Evolutionary conservation across 2,888 invertebrate species (phyloP).

Genomic region (Cephus spinipes): DNA sequence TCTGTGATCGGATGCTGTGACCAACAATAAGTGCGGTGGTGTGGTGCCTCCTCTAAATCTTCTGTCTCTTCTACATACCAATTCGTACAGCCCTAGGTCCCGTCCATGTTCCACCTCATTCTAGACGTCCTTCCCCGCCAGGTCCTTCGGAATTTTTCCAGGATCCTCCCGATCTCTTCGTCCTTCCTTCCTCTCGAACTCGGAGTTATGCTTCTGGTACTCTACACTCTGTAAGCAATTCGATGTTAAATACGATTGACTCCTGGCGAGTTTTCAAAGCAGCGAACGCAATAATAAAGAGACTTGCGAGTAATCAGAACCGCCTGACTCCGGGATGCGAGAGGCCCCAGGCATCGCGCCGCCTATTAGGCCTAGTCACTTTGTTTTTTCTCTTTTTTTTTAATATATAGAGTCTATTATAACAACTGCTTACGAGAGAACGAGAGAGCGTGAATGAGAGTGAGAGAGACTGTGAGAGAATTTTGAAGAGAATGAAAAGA

Average conservation of each 20-base stretch:
- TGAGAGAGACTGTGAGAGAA: not conserved
- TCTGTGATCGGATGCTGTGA: constrained; percentile 67
- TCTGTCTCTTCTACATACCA: constrained; percentile 25
- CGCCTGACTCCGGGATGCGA: not conserved
- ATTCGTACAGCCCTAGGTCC: not conserved
- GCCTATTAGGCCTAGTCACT: constrained; percentile 65
- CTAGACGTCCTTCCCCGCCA: not conserved
- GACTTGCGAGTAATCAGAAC: not conserved
- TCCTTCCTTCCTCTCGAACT: not conserved
- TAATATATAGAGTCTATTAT: constrained; percentile 54
- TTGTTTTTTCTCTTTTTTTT: constrained; percentile 44
- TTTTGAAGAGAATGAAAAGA: not conserved
- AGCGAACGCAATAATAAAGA: not conserved
- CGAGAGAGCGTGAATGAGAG: not conserved
- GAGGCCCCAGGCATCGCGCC: constrained; percentile 47
- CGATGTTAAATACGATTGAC: not conserved
- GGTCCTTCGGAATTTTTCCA: not conserved
- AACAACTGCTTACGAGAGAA: constrained; percentile 43
- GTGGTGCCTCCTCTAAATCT: constrained; percentile 47
- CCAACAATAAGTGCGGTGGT: constrained; percentile 66
- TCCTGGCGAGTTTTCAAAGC: not conserved
- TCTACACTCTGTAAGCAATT: not conserved
- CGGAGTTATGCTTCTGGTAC: not conserved
- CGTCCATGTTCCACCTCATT: not conserved
- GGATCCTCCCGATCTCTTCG: not conserved